Evolutionary conservation across 2,113 vertebrate species (phyloP), one percentile per base, ranked within the genome.

Genomic region (Odobenus rosmarus): DNA sequence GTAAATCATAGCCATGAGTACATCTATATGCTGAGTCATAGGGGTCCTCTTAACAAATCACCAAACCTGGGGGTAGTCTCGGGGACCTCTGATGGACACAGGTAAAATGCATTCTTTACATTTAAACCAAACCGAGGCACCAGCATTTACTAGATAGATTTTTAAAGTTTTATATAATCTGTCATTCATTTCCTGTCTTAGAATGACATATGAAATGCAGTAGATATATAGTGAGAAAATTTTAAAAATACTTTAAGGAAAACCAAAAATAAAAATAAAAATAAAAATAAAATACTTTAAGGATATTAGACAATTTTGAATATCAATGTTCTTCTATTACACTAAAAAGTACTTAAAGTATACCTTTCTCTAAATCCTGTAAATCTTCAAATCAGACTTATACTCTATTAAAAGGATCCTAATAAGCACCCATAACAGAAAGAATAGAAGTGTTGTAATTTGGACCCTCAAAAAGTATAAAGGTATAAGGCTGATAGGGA

Each of bases 291-390:
- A 62, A 92, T n/a, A 59, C 46, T 49, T 86, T 59, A 81, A 88
- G 79, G 1, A 28, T 53, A 72, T 42, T 89, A 55, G 42, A 67
- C 42, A n/a, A 90, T 80, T 96, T 86, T 46, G 23, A 92, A 59
- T 72, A 94, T n/a, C 42, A 90, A 90, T 62, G 36, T 61, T 91
- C 23, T 85, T 80, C 11, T 72, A 36, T 72, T 74, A 46, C 12
- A 81, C 11, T 59, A 82, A 79, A 88, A 74, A 81, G 24, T 80
- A 83, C 76, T 77, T 64, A 62, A 90, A 95, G 83, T 61, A 91
- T 11, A 81, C 7, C 85, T 74, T 95, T 49, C 39, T 85, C 69
- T 81, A 85, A 62, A 81, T 76, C 39, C 15, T 64, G 10, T 42
- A 51, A 82, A 83, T 95, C 61, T 53, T 69, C 31, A 85, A 88